These are phyloP conservation scores for Eospalax fontanierii DNA, from an alignment of 2,797 vertebrate species.

Conservation along the genomic window DNA sequence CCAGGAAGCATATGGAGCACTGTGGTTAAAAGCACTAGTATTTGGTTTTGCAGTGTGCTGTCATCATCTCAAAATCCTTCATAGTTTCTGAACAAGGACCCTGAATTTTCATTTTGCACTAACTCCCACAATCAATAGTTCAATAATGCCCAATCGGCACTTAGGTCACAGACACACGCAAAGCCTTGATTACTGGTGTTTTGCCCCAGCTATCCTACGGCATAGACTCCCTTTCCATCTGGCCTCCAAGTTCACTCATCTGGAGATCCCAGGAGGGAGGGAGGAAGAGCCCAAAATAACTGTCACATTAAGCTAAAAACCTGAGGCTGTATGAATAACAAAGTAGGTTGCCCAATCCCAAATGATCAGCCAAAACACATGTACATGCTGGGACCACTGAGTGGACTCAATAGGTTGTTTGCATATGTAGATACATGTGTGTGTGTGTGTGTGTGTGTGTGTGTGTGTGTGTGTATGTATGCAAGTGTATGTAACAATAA, in stretches of 20 bases:
- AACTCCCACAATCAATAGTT: background rate
- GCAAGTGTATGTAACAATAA: no score
- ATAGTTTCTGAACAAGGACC: background rate
- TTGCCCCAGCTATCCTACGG: accelerated
- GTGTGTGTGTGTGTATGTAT: no score
- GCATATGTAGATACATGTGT: no score
- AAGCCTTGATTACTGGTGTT: background rate
- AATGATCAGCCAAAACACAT: no score
- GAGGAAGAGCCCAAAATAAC: background rate
- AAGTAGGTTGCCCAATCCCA: no score
- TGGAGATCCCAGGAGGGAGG: accelerated
- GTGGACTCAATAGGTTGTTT: no score
- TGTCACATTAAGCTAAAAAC: background rate
- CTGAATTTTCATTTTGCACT: background rate
- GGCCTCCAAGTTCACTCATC: background rate
- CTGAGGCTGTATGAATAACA: no score
- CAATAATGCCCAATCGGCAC: background rate
- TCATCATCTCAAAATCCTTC: background rate
- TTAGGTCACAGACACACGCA: no score
- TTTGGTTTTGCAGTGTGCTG: background rate
- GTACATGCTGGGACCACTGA: no score
- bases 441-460: no score
- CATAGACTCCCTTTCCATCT: background rate
- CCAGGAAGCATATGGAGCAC: background rate
- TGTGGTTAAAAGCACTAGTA: accelerated